Percentiles rank a stretch among this genome's conserved stretches.
These are phyloP conservation scores for Diadegma fenestrale DNA, from an alignment of 2,888 invertebrate species.

Conservation along the genomic window DNA sequence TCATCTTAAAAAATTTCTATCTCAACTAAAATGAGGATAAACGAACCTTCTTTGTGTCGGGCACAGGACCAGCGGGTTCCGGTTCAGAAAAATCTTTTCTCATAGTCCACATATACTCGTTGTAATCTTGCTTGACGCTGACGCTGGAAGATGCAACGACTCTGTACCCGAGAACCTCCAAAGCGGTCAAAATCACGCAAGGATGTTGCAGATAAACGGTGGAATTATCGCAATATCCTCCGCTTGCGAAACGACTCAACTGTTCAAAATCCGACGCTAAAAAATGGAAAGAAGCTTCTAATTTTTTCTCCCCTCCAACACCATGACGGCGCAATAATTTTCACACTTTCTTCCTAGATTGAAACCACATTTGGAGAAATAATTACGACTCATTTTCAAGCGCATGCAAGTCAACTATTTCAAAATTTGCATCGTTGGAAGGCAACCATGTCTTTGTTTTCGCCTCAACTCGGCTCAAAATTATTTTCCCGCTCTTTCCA, in stretches of 20 bases:
- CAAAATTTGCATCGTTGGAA: background rate
- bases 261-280: conserved; percentile 93
- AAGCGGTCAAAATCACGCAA: conserved; percentile 93
- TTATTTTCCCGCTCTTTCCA: background rate
- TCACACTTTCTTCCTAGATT: background rate
- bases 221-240: conserved; percentile 93
- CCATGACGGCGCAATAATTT: background rate
- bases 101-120: conserved; percentile 98
- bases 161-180: conserved; percentile 95
- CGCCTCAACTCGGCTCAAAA: background rate
- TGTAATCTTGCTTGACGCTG: conserved; percentile 94
- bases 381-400: background rate
- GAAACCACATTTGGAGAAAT: background rate
- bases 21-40: background rate
- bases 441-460: background rate
- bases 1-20: background rate
- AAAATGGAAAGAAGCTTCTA: conserved; percentile 71
- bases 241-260: conserved; percentile 92
- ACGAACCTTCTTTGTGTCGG: conserved; percentile 80
- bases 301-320: background rate
- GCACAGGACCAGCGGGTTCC: conserved; percentile 88
- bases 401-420: conserved; percentile 37
- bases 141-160: conserved; percentile 95
- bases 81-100: conserved; percentile 94
- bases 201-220: conserved; percentile 95